phyloP scores from a whole-genome alignment of 1,140 invertebrate genomes.

The Drosophila funebris region DNA sequence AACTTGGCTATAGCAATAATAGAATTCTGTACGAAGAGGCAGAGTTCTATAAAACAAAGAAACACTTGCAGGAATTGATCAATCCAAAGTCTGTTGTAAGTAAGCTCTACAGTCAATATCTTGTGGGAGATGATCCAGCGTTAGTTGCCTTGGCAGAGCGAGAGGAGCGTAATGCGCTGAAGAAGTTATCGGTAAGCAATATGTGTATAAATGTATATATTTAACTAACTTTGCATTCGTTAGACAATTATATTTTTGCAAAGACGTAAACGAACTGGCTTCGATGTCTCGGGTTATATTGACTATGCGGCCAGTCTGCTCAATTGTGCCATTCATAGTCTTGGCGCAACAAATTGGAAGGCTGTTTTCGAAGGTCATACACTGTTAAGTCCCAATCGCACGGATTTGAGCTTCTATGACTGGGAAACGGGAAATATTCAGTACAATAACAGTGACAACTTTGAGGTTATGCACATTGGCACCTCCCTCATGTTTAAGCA shows the following conservation, averaged over 20 bases:
- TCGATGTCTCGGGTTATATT: conserved; percentile 12
- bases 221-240: background rate
- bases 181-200: conserved; percentile 48
- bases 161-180: conserved; percentile 39
- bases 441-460: conserved; percentile 15
- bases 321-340: background rate
- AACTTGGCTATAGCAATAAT: conserved; percentile 47
- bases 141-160: conserved; percentile 35
- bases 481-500: conserved; percentile 7
- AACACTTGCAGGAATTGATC: conserved; percentile 10
- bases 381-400: conserved; percentile 1
- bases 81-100: conserved; percentile 27
- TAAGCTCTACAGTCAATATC: conserved; percentile 20
- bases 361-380: background rate
- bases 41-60: conserved; percentile 24
- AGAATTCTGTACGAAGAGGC: conserved; percentile 30
- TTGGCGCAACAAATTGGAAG: conserved; percentile 5
- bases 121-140: conserved; percentile 32
- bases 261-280: background rate
- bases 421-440: background rate
- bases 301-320: conserved; percentile 5
- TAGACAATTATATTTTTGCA: conserved; percentile 19
- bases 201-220: background rate
- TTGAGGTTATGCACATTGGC: background rate
- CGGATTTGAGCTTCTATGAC: conserved; percentile 9